These are phyloP conservation scores for Pelusios castaneus DNA, from an alignment of 2,113 vertebrate species.

Conservation along the genomic window DNA sequence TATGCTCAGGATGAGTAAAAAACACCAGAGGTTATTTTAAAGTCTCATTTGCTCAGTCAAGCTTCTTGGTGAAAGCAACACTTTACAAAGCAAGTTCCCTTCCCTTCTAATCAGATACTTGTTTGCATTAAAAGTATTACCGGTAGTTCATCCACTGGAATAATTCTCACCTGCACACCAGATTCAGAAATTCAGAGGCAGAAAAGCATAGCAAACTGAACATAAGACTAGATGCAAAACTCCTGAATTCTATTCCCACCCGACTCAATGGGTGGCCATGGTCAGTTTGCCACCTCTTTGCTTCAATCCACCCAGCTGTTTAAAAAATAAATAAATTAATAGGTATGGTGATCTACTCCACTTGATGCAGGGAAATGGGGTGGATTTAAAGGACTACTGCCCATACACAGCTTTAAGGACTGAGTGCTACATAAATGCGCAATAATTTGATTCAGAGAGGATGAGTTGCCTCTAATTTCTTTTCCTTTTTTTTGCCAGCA, in stretches of 20 bases:
- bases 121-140: not conserved
- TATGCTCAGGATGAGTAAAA: not conserved
- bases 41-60: not conserved
- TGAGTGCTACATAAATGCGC: not conserved
- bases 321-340: not conserved
- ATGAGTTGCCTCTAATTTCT: fast-evolving
- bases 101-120: not conserved
- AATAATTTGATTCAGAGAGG: not conserved
- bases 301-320: not conserved
- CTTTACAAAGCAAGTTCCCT: not conserved
- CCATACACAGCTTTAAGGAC: not conserved
- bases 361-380: not conserved
- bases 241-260: not conserved
- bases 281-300: not conserved
- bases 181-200: not conserved
- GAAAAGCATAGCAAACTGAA: fast-evolving
- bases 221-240: not conserved
- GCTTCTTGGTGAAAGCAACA: not conserved
- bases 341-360: not conserved
- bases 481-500: not conserved
- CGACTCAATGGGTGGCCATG: not conserved
- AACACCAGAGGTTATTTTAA: not conserved
- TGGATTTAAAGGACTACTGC: not conserved
- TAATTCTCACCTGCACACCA: not conserved
- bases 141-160: not conserved